Evolutionary conservation across 2,113 vertebrate species (phyloP), one percentile per base, ranked within the genome.

Genomic region (Xiphophorus hellerii): DNA sequence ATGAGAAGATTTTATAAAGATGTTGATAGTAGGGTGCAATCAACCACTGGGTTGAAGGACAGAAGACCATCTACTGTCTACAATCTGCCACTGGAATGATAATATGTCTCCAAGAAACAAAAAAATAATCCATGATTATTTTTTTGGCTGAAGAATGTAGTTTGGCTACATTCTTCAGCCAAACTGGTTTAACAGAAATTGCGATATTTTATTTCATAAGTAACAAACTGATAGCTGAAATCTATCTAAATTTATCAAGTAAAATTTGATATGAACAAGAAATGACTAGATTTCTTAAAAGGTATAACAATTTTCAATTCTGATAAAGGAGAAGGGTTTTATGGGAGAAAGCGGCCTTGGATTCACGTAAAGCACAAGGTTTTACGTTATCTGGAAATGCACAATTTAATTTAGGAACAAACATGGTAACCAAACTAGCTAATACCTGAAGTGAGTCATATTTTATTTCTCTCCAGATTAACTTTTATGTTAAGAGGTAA

Each of bases 21-120:
- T 17, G 10, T 54, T 29, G 66, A 78, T 72, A 73, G 69, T 73
- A 71, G 61, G 67, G 78, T 76, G 54, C 72, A 81, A 90, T 82
- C 69, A 86, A 83, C 22, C 37, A 22, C 1, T 29, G n/a, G 67
- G 75, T 37, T 69, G 74, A 73, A 82, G 42, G 73, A 31, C 33
- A 61, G 60, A 69, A 54, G 72, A 62, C 28, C 8, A 48, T 48
- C 15, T 48, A 15, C 44, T 6, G 15, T 17, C 44, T 54, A 54
- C 7, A 54, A 25, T 25, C 7, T 54, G 22, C 51, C 6, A 54
- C 20, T n/a, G 51, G 51, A 54, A 54, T 20, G n/a, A n/a, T 25
- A 25, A 54, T 51, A 51, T 6, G 22, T 25, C 44, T 48, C 44
- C 5, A 17, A 48, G 15, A 14, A 48, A 48, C 4, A 48, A 48